Conservation (phyloP, 2,888 invertebrate species). For the Stratiomys singularior region DNA sequence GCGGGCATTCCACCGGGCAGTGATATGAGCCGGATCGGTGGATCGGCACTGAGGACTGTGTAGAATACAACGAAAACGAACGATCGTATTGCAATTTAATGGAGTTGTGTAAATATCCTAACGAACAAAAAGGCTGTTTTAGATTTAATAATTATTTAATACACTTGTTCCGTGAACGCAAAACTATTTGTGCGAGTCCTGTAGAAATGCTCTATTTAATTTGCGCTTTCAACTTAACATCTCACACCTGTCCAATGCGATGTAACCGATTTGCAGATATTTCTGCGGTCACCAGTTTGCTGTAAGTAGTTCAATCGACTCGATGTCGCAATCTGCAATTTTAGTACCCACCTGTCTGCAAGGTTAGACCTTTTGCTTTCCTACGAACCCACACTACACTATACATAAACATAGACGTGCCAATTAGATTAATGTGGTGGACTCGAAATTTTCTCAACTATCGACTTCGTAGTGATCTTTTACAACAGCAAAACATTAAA, state of each 20-base stretch:
- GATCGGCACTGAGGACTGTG: slow-evolving; percentile 59
- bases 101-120: slow-evolving; percentile 43
- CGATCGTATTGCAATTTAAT: background rate
- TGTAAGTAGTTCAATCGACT: slow-evolving; percentile 19
- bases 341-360: background rate
- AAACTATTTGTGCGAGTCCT: background rate
- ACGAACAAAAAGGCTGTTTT: slow-evolving; percentile 48
- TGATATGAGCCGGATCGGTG: slow-evolving; percentile 58
- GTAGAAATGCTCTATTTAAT: background rate
- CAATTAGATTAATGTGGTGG: slow-evolving; percentile 21
- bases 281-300: slow-evolving; percentile 4
- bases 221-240: background rate
- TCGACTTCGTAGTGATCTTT: background rate
- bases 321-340: background rate
- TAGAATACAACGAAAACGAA: slow-evolving; percentile 51
- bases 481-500: background rate
- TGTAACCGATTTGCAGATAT: background rate
- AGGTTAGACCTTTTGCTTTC: slow-evolving; percentile 23
- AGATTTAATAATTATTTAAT: background rate
- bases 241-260: background rate
- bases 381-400: slow-evolving; percentile 2
- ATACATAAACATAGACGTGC: slow-evolving; percentile 27
- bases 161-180: background rate
- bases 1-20: slow-evolving; percentile 56
- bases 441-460: background rate